Evolutionary conservation across 2,113 vertebrate genomes (phyloP).

Genomic region (Lepisosteus oculatus): DNA sequence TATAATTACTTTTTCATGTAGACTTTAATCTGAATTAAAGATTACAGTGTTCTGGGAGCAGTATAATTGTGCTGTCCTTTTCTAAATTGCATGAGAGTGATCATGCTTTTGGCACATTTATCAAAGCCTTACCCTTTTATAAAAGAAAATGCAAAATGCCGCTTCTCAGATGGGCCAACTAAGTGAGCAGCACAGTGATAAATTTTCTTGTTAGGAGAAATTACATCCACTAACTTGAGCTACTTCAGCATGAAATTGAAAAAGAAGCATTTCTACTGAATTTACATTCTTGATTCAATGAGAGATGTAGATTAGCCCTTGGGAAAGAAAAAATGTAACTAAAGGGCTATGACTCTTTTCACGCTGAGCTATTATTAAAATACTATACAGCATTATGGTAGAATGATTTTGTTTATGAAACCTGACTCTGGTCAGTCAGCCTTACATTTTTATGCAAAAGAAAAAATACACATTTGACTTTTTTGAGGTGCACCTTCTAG

Average conservation of each 20-base stretch:
- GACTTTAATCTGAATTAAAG: slow-evolving; percentile 42
- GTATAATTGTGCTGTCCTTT: slow-evolving; percentile 69
- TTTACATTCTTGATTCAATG: slow-evolving; percentile 99
- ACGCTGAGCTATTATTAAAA: slow-evolving; percentile 65
- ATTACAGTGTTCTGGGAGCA: slow-evolving; percentile 53
- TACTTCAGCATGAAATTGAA: slow-evolving; percentile 99
- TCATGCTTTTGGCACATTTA: slow-evolving; percentile 80
- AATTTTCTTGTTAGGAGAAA: slow-evolving; percentile 99
- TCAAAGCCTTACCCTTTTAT: slow-evolving; percentile 76
- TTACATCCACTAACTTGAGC: slow-evolving; percentile 97
- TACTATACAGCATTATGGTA: slow-evolving; percentile 59
- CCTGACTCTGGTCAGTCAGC: slow-evolving; percentile 55
- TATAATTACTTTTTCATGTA: slow-evolving; percentile 55
- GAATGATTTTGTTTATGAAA: slow-evolving; percentile 61
- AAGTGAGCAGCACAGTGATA: slow-evolving; percentile 94
- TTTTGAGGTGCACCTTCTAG: slow-evolving; percentile 60
- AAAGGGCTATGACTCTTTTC: slow-evolving; percentile 62
- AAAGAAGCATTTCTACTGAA: slow-evolving; percentile 96
- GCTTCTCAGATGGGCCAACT: slow-evolving; percentile 73
- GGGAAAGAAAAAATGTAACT: slow-evolving; percentile 57
- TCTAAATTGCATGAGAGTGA: slow-evolving; percentile 64
- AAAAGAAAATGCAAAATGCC: slow-evolving; percentile 58
- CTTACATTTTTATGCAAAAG: slow-evolving; percentile 19
- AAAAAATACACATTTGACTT: slow-evolving; percentile 46
- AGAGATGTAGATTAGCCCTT: slow-evolving; percentile 86